phyloP scores from a whole-genome alignment of 2,113 vertebrate species.

The Accipiter virgatus region DNA sequence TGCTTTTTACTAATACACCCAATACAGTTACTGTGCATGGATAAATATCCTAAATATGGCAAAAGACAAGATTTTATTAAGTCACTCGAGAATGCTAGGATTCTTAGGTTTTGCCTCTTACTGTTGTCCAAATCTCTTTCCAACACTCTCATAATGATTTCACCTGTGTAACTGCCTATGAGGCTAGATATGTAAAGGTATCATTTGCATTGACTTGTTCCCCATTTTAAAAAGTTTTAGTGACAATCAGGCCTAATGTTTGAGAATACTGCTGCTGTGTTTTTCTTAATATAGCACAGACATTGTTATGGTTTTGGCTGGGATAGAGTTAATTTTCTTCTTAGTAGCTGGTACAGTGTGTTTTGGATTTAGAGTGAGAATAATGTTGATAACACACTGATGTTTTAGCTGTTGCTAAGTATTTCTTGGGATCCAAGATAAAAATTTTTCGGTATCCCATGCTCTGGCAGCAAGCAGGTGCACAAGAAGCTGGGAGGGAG shows the following conservation, averaged over 20 bases:
- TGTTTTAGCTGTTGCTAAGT: too few species aligned
- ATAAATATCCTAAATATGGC: neutral
- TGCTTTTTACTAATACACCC: neutral
- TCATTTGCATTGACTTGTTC: neutral
- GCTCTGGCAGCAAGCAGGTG: too few species aligned
- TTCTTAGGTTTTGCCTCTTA: neutral
- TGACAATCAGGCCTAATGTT: neutral
- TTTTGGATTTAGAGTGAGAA: too few species aligned
- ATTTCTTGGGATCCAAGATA: too few species aligned
- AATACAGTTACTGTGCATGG: neutral
- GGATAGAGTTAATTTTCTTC: too few species aligned
- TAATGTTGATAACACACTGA: too few species aligned
- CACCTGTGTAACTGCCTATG: neutral
- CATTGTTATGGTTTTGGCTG: neutral
- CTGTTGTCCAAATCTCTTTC: neutral
- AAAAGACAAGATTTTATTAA: neutral
- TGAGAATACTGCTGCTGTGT: neutral
- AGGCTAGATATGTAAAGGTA: neutral
- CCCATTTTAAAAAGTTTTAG: neutral
- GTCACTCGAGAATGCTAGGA: neutral
- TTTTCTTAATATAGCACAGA: neutral
- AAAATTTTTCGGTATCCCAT: too few species aligned
- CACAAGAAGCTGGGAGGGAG: too few species aligned
- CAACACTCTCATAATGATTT: neutral
- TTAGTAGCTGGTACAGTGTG: too few species aligned